These are phyloP conservation scores for Drosophila tanythrix DNA, from an alignment of 2,888 invertebrate species.

Conservation along the genomic window DNA sequence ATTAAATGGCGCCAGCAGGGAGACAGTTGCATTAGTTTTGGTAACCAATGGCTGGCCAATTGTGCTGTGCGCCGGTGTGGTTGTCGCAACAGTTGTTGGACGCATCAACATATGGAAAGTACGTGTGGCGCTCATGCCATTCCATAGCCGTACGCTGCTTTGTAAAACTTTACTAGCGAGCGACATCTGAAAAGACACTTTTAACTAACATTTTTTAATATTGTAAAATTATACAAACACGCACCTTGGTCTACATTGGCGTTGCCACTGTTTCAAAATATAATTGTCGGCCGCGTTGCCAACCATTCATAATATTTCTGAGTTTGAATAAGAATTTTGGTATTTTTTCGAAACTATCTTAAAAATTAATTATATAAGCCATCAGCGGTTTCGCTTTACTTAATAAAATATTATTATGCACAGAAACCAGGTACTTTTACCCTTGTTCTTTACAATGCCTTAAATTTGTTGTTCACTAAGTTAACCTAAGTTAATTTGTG, in stretches of 20 bases:
- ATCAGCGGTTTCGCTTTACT: background rate
- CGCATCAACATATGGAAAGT: conserved; percentile 74
- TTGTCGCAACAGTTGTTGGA: conserved; percentile 41
- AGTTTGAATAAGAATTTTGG: background rate
- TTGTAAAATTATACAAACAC: conserved; percentile 19
- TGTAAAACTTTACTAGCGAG: conserved; percentile 65
- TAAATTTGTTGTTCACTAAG: background rate
- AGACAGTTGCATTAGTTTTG: background rate
- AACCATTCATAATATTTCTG: background rate
- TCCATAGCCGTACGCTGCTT: conserved; percentile 46
- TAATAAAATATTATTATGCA: background rate
- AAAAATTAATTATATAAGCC: background rate
- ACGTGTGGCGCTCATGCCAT: conserved; percentile 36
- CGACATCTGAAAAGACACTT: conserved; percentile 71
- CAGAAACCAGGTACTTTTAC: background rate
- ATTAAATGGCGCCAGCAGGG: conserved; percentile 72
- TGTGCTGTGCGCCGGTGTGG: conserved; percentile 11
- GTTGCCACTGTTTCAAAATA: conserved; percentile 34
- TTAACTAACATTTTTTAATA: conserved; percentile 45
- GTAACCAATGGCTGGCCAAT: conserved; percentile 32
- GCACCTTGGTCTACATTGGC: conserved; percentile 31
- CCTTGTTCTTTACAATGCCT: background rate
- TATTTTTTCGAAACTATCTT: background rate
- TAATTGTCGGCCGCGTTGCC: conserved; percentile 19
- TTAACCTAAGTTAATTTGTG: background rate